These are phyloP conservation scores for Catostomus latipinnis DNA, from an alignment of 2,797 vertebrate genomes.

Conservation along the genomic window DNA sequence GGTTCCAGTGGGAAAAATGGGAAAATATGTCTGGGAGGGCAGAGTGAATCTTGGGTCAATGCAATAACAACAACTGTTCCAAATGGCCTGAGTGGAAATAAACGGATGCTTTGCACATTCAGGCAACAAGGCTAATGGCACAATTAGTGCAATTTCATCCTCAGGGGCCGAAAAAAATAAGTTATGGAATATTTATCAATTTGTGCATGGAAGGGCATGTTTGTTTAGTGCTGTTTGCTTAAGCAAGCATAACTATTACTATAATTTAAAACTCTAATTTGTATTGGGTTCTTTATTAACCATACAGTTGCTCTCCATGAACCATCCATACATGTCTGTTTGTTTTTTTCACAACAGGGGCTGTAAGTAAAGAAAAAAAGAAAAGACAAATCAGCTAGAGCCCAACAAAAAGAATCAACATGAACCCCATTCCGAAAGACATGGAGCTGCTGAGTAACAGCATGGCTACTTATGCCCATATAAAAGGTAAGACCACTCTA, in stretches of 20 bases:
- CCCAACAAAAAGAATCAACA: slow-evolving; percentile 49
- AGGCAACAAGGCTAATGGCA: slow-evolving; percentile 14
- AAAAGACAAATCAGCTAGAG: neutral
- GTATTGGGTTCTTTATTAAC: neutral
- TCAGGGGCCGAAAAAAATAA: slow-evolving; percentile 26
- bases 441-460: slow-evolving; percentile 83
- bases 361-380: neutral
- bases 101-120: neutral
- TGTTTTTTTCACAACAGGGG: neutral
- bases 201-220: slow-evolving; percentile 11
- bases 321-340: neutral
- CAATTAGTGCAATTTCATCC: slow-evolving; percentile 2
- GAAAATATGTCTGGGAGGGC: slow-evolving; percentile 19
- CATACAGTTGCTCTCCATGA: neutral
- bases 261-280: neutral
- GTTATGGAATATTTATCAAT: neutral
- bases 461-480: slow-evolving; percentile 80
- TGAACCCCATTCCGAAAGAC: slow-evolving; percentile 77
- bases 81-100: slow-evolving; percentile 53
- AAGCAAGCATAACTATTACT: neutral
- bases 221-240: slow-evolving; percentile 11
- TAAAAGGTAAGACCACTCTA: slow-evolving; percentile 69
- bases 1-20: slow-evolving; percentile 57
- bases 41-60: slow-evolving; percentile 54
- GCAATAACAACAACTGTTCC: slow-evolving; percentile 53